These are phyloP conservation scores for Cassiopea andromeda DNA, from an alignment of 30 jellyfish, hydroid and myxozoan species.

Conservation along the genomic window DNA sequence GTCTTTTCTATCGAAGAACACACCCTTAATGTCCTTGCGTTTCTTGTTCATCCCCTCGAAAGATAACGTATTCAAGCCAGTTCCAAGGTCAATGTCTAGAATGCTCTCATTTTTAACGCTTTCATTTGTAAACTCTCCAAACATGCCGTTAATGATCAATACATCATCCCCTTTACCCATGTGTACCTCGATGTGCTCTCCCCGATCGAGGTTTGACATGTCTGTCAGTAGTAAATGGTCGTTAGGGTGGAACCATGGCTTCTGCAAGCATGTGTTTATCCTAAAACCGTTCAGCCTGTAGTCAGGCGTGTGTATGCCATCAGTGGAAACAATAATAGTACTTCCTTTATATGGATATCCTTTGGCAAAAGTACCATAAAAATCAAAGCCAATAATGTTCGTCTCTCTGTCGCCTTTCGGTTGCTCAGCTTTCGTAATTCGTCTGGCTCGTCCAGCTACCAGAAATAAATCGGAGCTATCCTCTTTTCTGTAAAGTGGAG, in stretches of 20 bases:
- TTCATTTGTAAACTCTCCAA: conserved; percentile 34
- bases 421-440: conserved; percentile 50
- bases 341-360: conserved; percentile 74
- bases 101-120: conserved; percentile 15
- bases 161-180: conserved; percentile 75
- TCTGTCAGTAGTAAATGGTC: conserved; percentile 64
- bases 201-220: conserved; percentile 62
- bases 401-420: conserved; percentile 45
- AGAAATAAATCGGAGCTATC: conserved; percentile 63
- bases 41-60: conserved; percentile 58
- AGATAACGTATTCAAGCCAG: conserved; percentile 58
- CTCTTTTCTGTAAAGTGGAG: conserved; percentile 57
- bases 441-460: conserved; percentile 58
- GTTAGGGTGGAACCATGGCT: conserved; percentile 66
- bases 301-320: conserved; percentile 48
- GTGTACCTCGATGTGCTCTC: conserved; percentile 52
- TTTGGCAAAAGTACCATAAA: conserved; percentile 50
- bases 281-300: conserved; percentile 55
- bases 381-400: conserved; percentile 64
- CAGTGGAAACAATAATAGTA: conserved; percentile 48
- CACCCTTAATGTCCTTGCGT: conserved; percentile 55
- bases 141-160: conserved; percentile 54
- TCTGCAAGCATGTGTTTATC: conserved; percentile 49
- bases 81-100: conserved; percentile 51
- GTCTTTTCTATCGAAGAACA: conserved; percentile 62